phyloP scores from a whole-genome alignment of 2,797 vertebrate species.

The Tinamus major region DNA sequence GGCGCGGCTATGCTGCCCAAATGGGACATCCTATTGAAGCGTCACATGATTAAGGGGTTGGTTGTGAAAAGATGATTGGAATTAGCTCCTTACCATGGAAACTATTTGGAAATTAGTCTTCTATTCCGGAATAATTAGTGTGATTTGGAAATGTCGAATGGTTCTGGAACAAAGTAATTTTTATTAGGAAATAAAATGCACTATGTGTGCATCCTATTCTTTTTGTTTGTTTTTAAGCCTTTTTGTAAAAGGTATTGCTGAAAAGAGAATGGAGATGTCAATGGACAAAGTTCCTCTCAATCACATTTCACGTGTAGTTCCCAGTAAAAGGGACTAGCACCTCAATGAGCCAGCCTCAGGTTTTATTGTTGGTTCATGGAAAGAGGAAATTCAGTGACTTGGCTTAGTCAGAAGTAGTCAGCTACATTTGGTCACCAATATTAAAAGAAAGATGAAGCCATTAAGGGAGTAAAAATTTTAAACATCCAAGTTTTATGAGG shows the following conservation, averaged over 20 bases:
- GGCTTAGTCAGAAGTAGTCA: neutral
- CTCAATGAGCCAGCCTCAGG: neutral
- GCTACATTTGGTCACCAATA: slow-evolving; percentile 16
- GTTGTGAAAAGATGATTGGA: slow-evolving; percentile 51
- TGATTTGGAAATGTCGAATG: slow-evolving; percentile 53
- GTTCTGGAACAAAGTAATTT: slow-evolving; percentile 44
- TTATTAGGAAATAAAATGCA: slow-evolving; percentile 38
- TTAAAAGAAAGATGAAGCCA: slow-evolving; percentile 24
- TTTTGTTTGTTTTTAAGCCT: slow-evolving; percentile 3
- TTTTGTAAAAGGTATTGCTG: slow-evolving; percentile 36
- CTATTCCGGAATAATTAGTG: slow-evolving; percentile 51
- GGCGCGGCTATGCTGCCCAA: slow-evolving; percentile 3
- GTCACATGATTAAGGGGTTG: slow-evolving; percentile 41
- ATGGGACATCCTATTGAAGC: slow-evolving; percentile 18
- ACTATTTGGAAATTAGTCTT: slow-evolving; percentile 61
- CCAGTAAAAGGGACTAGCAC: neutral
- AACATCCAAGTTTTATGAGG: neutral
- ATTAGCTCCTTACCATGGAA: slow-evolving; percentile 49
- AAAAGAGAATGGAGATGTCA: slow-evolving; percentile 25
- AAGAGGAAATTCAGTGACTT: slow-evolving; percentile 10
- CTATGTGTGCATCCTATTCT: neutral
- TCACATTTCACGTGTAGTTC: slow-evolving; percentile 28
- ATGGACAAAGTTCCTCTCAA: slow-evolving; percentile 26
- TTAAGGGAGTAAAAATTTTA: slow-evolving; percentile 1
- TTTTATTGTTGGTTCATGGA: slow-evolving; percentile 26